These are phyloP conservation scores for Ophion ellenae DNA, from an alignment of 2,888 invertebrate species.

Conservation along the genomic window DNA sequence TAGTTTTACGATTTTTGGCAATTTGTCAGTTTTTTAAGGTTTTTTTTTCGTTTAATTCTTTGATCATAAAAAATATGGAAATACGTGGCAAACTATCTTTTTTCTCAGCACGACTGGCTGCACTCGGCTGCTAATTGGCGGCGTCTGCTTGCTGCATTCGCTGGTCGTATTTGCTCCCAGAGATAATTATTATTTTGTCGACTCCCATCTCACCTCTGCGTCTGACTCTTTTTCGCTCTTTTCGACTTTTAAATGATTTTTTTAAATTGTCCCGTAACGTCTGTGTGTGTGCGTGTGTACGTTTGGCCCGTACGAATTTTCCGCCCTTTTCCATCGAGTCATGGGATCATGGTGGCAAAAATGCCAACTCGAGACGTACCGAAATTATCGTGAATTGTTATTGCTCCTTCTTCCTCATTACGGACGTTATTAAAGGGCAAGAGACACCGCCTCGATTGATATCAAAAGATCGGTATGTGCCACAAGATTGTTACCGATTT, in stretches of 20 bases:
- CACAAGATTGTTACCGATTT: too few relatives aligned
- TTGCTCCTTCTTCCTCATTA: too few relatives aligned
- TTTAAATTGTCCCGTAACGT: not conserved
- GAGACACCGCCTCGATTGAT: too few relatives aligned
- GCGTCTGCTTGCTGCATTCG: constrained; percentile 56
- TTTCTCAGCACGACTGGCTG: constrained; percentile 33
- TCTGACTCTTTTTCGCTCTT: not conserved
- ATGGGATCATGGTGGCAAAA: too few relatives aligned
- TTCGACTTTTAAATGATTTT: not conserved
- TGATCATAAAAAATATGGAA: constrained; percentile 60
- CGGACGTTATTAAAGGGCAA: too few relatives aligned
- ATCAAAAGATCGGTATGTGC: too few relatives aligned
- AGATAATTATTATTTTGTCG: constrained; percentile 50
- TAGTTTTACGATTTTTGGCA: not conserved
- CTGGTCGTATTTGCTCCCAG: constrained; percentile 62
- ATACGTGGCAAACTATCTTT: constrained; percentile 54
- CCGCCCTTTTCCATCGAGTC: not conserved
- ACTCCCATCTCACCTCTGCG: constrained; percentile 2
- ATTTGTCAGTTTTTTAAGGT: constrained; percentile 17
- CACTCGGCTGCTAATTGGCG: constrained; percentile 54
- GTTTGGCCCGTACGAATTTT: not conserved
- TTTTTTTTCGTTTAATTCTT: constrained; percentile 16
- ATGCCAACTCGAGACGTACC: too few relatives aligned
- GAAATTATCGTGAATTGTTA: too few relatives aligned
- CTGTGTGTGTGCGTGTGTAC: not conserved